These are phyloP conservation scores for Petrolisthes cinctipes DNA, from an alignment of 2,888 invertebrate species.

Conservation along the genomic window DNA sequence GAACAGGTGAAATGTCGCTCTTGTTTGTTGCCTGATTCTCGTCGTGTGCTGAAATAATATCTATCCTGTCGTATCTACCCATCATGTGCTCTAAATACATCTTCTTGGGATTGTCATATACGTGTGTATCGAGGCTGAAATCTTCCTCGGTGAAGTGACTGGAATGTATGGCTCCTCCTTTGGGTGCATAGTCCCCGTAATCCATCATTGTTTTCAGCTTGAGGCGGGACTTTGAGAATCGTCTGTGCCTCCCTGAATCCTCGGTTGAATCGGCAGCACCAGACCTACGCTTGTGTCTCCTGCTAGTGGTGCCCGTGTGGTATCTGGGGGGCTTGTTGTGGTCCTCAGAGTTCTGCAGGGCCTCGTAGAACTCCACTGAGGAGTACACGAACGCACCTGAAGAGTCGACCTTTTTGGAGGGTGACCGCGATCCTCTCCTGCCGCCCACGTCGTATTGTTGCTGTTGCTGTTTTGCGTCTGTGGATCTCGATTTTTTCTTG, in stretches of 20 bases:
- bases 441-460: no score
- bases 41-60: not conserved
- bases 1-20: not conserved
- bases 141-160: not conserved
- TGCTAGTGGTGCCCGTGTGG: no score
- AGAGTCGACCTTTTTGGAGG: not conserved
- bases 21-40: not conserved
- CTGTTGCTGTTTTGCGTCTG: not conserved
- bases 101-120: not conserved
- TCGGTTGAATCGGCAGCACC: not conserved
- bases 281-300: not conserved
- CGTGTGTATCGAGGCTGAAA: not conserved
- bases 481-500: not conserved
- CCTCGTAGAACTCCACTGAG: not conserved
- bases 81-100: not conserved
- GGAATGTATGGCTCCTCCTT: not conserved
- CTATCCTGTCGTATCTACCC: not conserved
- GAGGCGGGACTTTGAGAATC: not conserved
- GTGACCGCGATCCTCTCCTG: not conserved
- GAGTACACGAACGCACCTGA: conserved; percentile 3
- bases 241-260: not conserved
- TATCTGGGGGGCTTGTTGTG: no score
- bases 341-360: not conserved
- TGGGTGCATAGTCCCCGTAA: not conserved
- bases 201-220: not conserved